phyloP scores from a whole-genome alignment of 2,888 invertebrate species.

The Heliconius aoede region DNA sequence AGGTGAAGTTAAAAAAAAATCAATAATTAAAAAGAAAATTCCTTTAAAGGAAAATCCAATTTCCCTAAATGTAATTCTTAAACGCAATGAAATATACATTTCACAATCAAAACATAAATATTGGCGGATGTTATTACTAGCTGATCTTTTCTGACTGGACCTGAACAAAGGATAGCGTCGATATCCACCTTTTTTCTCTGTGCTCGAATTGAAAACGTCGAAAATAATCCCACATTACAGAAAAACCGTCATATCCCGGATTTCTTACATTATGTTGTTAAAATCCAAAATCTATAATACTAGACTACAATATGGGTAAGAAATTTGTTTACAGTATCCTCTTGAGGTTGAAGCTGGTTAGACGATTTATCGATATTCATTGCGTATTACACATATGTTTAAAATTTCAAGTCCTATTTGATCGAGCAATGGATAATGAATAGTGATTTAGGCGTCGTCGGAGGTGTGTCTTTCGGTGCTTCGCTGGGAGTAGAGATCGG shows the following conservation, averaged over 20 bases:
- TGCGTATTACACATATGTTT: slow-evolving; percentile 38
- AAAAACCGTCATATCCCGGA: slow-evolving; percentile 54
- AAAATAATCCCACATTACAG: slow-evolving; percentile 34
- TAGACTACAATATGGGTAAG: slow-evolving; percentile 71
- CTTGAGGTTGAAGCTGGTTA: slow-evolving; percentile 47
- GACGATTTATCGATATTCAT: slow-evolving; percentile 49
- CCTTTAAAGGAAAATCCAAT: not conserved
- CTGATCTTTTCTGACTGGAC: slow-evolving; percentile 29
- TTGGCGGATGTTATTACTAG: slow-evolving; percentile 20
- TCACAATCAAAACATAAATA: slow-evolving; percentile 22
- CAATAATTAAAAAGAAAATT: too few relatives aligned
- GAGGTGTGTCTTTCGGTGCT: slow-evolving; percentile 62
- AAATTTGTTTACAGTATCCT: slow-evolving; percentile 69
- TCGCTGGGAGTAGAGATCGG: slow-evolving; percentile 73
- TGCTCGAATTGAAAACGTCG: slow-evolving; percentile 33
- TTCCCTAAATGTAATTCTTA: not conserved
- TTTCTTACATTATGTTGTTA: slow-evolving; percentile 63
- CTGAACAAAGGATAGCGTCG: slow-evolving; percentile 27
- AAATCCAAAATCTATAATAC: slow-evolving; percentile 79
- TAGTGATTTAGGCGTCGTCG: slow-evolving; percentile 51
- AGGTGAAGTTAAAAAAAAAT: too few relatives aligned
- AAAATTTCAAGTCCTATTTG: not conserved
- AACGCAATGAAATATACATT: not conserved
- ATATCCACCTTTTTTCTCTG: slow-evolving; percentile 34
- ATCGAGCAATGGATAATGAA: slow-evolving; percentile 46